Evolutionary conservation across 2,888 invertebrate genomes (phyloP).

Genomic region (Hyposoter dolosus): DNA sequence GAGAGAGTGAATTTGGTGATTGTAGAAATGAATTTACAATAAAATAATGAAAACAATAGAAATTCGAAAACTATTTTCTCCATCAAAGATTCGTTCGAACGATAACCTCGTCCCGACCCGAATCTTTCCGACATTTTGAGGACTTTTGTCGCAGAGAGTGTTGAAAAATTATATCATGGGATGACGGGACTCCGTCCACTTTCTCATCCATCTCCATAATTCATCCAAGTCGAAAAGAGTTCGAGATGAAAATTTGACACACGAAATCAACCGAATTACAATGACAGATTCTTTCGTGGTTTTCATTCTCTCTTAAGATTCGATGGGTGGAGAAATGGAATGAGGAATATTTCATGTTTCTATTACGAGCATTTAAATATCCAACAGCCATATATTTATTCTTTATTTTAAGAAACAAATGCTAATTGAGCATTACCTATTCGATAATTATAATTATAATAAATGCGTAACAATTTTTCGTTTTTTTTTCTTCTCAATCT

Average conservation of each 20-base stretch:
- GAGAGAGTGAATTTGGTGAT: slow-evolving; percentile 75
- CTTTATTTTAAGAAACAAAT: slow-evolving; percentile 85
- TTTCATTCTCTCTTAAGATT: too few relatives aligned
- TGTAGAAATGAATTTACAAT: slow-evolving; percentile 82
- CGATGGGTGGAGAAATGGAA: background rate
- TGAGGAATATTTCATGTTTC: slow-evolving; percentile 65
- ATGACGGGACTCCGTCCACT: background rate
- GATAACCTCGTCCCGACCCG: background rate
- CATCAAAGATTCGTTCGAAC: slow-evolving; percentile 25
- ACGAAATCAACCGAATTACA: too few relatives aligned
- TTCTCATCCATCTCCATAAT: background rate
- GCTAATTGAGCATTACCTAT: slow-evolving; percentile 85
- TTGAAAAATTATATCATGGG: background rate
- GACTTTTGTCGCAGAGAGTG: background rate
- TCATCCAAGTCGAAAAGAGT: too few relatives aligned
- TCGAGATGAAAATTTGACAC: too few relatives aligned
- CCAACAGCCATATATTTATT: slow-evolving; percentile 85
- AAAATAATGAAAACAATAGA: slow-evolving; percentile 73
- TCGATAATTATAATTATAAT: slow-evolving; percentile 85
- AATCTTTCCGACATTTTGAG: background rate
- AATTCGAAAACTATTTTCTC: slow-evolving; percentile 26
- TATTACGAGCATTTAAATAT: slow-evolving; percentile 80
- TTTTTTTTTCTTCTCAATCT: slow-evolving; percentile 72
- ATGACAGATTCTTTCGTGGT: too few relatives aligned
- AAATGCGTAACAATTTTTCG: slow-evolving; percentile 84